A percentile compares a stretch with the other conserved stretches of the same genome.
phyloP scores from a whole-genome alignment of 2,113 vertebrate genomes.

The Periophthalmus modestus region DNA sequence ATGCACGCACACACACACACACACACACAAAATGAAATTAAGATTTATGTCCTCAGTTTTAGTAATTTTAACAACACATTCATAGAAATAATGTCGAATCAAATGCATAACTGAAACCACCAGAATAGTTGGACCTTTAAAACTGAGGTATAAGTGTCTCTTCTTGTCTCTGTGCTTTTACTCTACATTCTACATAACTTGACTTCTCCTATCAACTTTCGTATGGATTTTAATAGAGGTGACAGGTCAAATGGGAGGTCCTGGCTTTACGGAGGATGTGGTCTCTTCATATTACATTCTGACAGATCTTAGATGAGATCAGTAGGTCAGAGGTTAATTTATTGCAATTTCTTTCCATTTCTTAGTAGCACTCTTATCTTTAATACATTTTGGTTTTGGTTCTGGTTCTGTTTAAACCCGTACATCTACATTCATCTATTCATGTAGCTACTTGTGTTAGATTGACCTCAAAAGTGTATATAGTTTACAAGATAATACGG shows the following conservation, averaged over 20 bases:
- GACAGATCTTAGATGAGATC: constrained; percentile 5
- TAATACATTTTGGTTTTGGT: background rate
- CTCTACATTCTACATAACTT: background rate
- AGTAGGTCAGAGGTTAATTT: background rate
- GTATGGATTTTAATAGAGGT: background rate
- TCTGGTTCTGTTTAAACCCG: background rate
- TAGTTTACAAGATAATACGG: background rate
- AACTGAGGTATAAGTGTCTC: background rate
- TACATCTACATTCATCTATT: background rate
- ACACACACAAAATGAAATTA: too few species aligned
- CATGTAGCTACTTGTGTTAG: background rate
- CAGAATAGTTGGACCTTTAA: too few species aligned
- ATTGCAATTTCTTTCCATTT: background rate
- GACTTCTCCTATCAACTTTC: background rate
- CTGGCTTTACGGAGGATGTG: background rate
- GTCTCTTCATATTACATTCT: background rate
- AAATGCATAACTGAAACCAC: too few species aligned
- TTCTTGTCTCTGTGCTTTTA: background rate
- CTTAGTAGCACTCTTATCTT: background rate
- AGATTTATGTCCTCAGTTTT: too few species aligned
- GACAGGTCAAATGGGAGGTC: background rate
- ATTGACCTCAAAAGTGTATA: background rate
- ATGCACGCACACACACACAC: too few species aligned
- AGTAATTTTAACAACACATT: too few species aligned
- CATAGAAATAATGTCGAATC: too few species aligned